Percentiles rank a stretch among this genome's conserved stretches.
These are phyloP conservation scores for Coenonympha arcania DNA, from an alignment of 2,888 invertebrate species.

Conservation along the genomic window DNA sequence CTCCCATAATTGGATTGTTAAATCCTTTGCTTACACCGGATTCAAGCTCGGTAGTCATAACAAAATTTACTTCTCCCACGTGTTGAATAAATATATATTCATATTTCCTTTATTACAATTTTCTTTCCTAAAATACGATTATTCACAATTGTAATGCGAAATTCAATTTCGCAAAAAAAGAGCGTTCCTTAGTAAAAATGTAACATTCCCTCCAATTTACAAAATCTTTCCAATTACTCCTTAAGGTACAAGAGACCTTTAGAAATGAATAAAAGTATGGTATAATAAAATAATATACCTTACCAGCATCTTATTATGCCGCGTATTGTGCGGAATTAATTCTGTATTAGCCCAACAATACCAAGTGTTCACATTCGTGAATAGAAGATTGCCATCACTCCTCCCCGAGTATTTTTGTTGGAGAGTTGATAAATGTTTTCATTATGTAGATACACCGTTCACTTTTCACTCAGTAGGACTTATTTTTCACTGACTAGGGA, in stretches of 20 bases:
- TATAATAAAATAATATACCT: too few species aligned
- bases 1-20: too few species aligned
- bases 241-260: neutral
- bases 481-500: too few species aligned
- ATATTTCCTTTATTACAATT: too few species aligned
- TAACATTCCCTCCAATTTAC: neutral
- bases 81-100: too few species aligned
- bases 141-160: too few species aligned
- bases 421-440: neutral
- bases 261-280: neutral
- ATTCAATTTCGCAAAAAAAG: slow-evolving; percentile 1
- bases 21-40: too few species aligned
- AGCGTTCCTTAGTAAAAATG: neutral
- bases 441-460: too few species aligned
- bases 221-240: neutral
- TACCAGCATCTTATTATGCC: neutral
- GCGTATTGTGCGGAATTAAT: neutral
- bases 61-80: too few species aligned
- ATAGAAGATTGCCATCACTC: neutral
- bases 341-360: neutral
- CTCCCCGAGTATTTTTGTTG: neutral
- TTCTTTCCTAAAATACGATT: too few species aligned
- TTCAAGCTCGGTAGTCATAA: too few species aligned
- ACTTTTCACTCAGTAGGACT: too few species aligned
- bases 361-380: neutral